phyloP scores from a whole-genome alignment of 1,140 invertebrate genomes.

The Trachymyrmex cornetzi region DNA sequence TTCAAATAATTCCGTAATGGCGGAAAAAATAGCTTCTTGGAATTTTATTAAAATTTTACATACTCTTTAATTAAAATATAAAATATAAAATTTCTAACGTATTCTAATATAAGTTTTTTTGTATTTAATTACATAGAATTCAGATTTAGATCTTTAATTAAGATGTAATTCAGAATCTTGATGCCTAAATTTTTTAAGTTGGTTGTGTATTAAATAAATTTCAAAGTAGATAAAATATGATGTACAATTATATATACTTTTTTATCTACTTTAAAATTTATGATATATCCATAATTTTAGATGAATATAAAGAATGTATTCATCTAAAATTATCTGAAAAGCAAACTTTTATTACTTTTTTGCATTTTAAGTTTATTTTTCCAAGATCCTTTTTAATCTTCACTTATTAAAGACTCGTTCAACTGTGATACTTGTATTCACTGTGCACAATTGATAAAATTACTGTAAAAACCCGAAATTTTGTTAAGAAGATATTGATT shows the following conservation, averaged over 20 bases:
- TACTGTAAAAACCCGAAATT: neutral
- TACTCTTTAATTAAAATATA: neutral
- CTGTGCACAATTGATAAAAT: neutral
- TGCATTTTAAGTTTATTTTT: neutral
- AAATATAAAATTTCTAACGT: conserved; percentile 2
- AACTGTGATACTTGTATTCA: neutral
- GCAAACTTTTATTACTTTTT: neutral
- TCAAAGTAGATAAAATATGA: neutral
- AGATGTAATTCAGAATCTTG: neutral
- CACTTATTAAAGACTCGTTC: neutral
- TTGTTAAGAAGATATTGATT: neutral
- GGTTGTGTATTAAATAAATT: neutral
- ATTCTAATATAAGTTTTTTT: neutral
- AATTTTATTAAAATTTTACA: conserved; percentile 1
- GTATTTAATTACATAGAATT: neutral
- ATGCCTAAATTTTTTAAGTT: neutral
- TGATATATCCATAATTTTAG: too few species aligned
- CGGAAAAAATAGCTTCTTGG: neutral
- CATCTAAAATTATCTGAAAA: neutral
- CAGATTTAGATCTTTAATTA: neutral
- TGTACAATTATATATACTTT: too few species aligned
- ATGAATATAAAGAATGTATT: neutral
- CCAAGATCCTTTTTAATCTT: neutral
- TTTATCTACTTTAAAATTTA: too few species aligned
- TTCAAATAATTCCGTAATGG: neutral